Base-by-base conservation (phyloP, 1,140 invertebrate genomes). In the Pseudomyrmex gracilis region DNA sequence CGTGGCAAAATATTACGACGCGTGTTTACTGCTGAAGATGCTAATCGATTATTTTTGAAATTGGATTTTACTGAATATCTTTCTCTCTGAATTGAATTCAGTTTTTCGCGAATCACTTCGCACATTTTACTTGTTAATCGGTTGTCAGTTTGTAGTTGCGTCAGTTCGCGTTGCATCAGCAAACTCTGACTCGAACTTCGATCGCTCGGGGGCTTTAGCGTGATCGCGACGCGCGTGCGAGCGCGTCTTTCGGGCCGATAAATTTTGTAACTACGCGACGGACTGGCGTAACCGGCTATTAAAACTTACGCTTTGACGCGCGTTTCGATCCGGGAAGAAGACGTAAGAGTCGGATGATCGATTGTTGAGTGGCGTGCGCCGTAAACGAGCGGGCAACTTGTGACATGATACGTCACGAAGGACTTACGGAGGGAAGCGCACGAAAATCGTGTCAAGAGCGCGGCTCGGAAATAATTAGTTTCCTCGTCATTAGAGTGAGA, bases 401-500 rank as follows among this genome's bases (percentile, higher is more conserved):
- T 45, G 60, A 82, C 57, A 63, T 61, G 71, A 73, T 82, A 67
- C 70, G 57, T 47, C 47, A 53, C 71, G 57, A 12, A 13, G 20
- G 15, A 13, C 45, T 20, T n/a, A n/a, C 43, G 47, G 5, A 5
- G 43, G 45, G 51, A 61, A 78, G 53, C 13, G 70, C 82, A 53
- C 68, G 34, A 66, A 84, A 84, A 84, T 57, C 82, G 58, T 53
- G 71, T 74, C 84, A 70, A 68, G 70, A 80, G 87, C 61, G 58
- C 53, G 74, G 49, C 61, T 84, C 73, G 71, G 74, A 87, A 84
- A 84, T 87, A 87, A 87, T 87, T 87, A 87, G 82, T 74, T 70
- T 17, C 73, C n/a, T 63, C 51, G 74, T 87, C 85, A 84, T 87
- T 87, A 87, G 57, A 43, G 68, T 20, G 63, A 84, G 86, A 87